These are phyloP conservation scores for Protonibea diacanthus DNA, from an alignment of 2,797 vertebrate species.

Conservation along the genomic window DNA sequence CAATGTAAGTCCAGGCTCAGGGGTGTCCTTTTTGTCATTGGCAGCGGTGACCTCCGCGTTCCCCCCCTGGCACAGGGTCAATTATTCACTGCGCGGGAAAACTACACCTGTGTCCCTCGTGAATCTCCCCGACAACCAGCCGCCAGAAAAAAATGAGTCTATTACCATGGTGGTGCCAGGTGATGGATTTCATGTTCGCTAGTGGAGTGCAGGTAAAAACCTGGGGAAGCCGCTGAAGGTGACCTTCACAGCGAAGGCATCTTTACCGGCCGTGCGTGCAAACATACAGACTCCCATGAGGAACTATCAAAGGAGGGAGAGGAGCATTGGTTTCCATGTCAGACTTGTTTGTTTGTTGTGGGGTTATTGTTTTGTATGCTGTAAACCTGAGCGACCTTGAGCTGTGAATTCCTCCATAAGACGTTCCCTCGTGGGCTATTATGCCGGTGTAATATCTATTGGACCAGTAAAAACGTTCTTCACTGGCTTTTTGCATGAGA, in stretches of 20 bases:
- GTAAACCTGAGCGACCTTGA: constrained; percentile 81
- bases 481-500: constrained; percentile 29
- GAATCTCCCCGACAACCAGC: constrained; percentile 79
- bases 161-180: constrained; percentile 83
- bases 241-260: constrained; percentile 81
- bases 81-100: constrained; percentile 83
- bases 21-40: constrained; percentile 85
- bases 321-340: constrained; percentile 65
- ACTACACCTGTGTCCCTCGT: constrained; percentile 85
- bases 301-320: constrained; percentile 48
- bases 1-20: constrained; percentile 47
- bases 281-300: constrained; percentile 75
- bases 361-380: constrained; percentile 63
- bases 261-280: constrained; percentile 64
- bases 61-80: constrained; percentile 82
- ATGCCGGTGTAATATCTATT: constrained; percentile 50
- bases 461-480: constrained; percentile 59
- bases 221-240: constrained; percentile 80
- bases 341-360: constrained; percentile 78
- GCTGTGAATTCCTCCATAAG: constrained; percentile 55
- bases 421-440: constrained; percentile 59
- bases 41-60: constrained; percentile 70
- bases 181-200: constrained; percentile 85
- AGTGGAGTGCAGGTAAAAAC: constrained; percentile 81
- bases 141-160: constrained; percentile 81